Conservation (phyloP, 37 sponge, comb jelly and placozoan genomes). For the Cladorhizidae sp. region DNA sequence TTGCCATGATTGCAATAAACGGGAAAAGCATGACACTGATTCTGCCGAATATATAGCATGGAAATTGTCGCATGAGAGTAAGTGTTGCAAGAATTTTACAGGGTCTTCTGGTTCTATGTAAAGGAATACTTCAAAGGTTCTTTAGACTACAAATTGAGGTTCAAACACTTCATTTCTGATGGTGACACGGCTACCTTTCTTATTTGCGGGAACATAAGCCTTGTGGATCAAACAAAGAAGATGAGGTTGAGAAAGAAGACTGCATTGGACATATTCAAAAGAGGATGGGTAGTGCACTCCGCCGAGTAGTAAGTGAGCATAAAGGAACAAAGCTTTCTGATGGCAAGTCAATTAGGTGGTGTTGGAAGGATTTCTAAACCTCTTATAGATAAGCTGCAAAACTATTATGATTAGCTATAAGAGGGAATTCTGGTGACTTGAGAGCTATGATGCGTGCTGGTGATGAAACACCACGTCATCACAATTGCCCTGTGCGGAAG, state of each 20-base stretch:
- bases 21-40: too few relatives aligned
- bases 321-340: conserved; percentile 20
- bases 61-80: too few relatives aligned
- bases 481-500: conserved; percentile 12
- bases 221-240: conserved; percentile 10
- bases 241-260: conserved; percentile 31
- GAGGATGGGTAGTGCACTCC: conserved; percentile 19
- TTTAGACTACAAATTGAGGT: conserved; percentile 1
- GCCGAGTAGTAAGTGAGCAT: neutral
- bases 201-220: conserved; percentile 1
- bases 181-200: conserved; percentile 12
- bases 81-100: too few relatives aligned
- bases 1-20: too few relatives aligned
- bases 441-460: conserved; percentile 42
- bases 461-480: conserved; percentile 24
- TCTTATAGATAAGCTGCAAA: conserved; percentile 18
- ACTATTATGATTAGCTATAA: conserved; percentile 39
- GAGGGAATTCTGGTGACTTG: conserved; percentile 12
- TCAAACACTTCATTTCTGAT: conserved; percentile 4
- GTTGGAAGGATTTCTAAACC: conserved; percentile 20
- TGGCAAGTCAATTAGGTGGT: conserved; percentile 33
- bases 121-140: neutral
- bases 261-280: conserved; percentile 47
- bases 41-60: too few relatives aligned
- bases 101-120: neutral